phyloP scores from a whole-genome alignment of 1,140 invertebrate genomes.

The Hyles vespertilio region DNA sequence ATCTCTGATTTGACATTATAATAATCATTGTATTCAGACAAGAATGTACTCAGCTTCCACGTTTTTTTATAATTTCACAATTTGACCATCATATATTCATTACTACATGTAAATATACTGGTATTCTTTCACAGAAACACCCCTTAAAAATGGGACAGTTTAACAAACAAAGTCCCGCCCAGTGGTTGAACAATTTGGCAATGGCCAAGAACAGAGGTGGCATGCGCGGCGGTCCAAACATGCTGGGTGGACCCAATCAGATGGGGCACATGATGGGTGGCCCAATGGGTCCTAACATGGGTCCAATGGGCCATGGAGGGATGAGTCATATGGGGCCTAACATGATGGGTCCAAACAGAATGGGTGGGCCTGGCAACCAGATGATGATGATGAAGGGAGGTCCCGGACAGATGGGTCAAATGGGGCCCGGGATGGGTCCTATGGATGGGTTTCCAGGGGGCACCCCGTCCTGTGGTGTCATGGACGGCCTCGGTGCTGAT shows the following conservation, averaged over 20 bases:
- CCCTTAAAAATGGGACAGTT: constrained; percentile 92
- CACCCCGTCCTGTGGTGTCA: constrained; percentile 74
- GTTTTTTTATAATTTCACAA: too few relatives aligned
- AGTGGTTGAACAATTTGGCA: constrained; percentile 87
- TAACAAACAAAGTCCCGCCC: constrained; percentile 87
- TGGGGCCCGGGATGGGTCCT: constrained; percentile 69
- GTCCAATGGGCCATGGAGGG: constrained; percentile 71
- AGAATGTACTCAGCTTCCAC: too few relatives aligned
- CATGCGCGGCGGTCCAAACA: constrained; percentile 73
- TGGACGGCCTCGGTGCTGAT: constrained; percentile 74
- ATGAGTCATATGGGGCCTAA: constrained; percentile 76
- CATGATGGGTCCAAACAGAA: constrained; percentile 67
- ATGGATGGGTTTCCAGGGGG: constrained; percentile 75
- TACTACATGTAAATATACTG: background rate
- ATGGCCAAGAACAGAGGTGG: constrained; percentile 84
- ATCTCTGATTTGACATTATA: too few relatives aligned
- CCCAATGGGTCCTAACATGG: constrained; percentile 68
- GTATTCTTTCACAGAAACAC: constrained; percentile 82
- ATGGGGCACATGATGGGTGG: constrained; percentile 72
- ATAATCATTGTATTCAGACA: too few relatives aligned
- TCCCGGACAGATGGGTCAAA: constrained; percentile 61
- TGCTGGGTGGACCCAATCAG: constrained; percentile 68
- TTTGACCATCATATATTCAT: too few relatives aligned
- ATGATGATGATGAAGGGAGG: constrained; percentile 75
- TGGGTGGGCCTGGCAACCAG: constrained; percentile 59